phyloP scores from a whole-genome alignment of 2,797 vertebrate genomes.

The Ctenosaura bakeri region DNA sequence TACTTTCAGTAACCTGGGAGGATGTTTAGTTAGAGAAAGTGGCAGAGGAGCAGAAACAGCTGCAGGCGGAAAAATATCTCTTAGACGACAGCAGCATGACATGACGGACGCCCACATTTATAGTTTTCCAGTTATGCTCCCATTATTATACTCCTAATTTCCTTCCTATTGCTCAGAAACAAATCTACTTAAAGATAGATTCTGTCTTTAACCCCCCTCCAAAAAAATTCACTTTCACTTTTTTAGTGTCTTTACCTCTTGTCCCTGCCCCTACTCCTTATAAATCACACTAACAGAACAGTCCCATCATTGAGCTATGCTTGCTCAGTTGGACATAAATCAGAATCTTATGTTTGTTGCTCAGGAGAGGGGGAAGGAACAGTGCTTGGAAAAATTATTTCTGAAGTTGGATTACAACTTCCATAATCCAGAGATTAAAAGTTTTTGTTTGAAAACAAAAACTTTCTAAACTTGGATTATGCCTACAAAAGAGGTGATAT shows the following conservation, averaged over 20 bases:
- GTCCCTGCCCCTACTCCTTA: background rate
- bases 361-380: background rate
- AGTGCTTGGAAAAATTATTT: background rate
- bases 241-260: too few species aligned
- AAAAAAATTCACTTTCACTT: too few species aligned
- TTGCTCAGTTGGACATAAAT: background rate
- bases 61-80: conserved; percentile 25
- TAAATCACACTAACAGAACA: background rate
- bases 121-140: conserved; percentile 20
- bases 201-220: background rate
- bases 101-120: conserved; percentile 25
- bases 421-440: too few species aligned
- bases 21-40: conserved; percentile 56
- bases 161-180: conserved; percentile 9
- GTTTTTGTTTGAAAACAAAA: too few species aligned
- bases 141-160: conserved; percentile 32
- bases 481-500: background rate
- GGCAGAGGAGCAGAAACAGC: conserved; percentile 28
- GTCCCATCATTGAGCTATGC: background rate
- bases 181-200: conserved; percentile 1
- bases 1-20: conserved; percentile 51
- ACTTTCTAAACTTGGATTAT: too few species aligned
- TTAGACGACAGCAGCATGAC: background rate
- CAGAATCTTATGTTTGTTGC: background rate
- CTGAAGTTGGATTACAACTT: background rate